Evolutionary conservation across 2,797 vertebrate genomes (phyloP).

Genomic region (Oophaga sylvatica): DNA sequence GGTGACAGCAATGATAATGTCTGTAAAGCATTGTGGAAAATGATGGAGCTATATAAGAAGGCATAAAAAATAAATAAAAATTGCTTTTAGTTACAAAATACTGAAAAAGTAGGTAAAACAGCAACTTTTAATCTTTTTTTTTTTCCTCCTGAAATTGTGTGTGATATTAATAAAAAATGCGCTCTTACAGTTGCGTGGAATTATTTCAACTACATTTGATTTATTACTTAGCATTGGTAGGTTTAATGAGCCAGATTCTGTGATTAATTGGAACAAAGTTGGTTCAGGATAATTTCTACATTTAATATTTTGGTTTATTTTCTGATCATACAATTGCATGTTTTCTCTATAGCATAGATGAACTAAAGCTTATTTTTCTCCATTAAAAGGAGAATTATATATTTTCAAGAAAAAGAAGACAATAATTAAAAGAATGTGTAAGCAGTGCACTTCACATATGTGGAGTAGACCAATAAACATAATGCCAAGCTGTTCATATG

Average conservation of each 20-base stretch:
- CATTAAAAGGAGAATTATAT: neutral
- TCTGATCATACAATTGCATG: neutral
- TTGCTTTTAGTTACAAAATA: neutral
- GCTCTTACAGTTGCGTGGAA: neutral
- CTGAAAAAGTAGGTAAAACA: neutral
- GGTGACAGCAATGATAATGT: too few relatives aligned
- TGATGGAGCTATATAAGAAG: too few relatives aligned
- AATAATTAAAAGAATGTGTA: neutral
- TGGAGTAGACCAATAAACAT: neutral
- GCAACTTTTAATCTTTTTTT: neutral
- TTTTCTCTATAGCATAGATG: neutral
- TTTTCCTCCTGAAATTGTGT: neutral
- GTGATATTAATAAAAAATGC: slow-evolving; percentile 19
- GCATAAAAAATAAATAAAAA: neutral
- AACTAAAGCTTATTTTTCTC: neutral
- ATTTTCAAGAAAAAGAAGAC: neutral
- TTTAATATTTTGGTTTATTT: slow-evolving; percentile 49
- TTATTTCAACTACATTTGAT: slow-evolving; percentile 31
- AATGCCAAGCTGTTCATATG: neutral
- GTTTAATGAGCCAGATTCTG: slow-evolving; percentile 45
- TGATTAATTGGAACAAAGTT: slow-evolving; percentile 56
- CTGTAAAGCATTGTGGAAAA: too few relatives aligned
- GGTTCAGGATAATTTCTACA: slow-evolving; percentile 46
- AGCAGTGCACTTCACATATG: neutral
- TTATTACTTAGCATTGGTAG: slow-evolving; percentile 40